Base-by-base conservation (phyloP, 1,140 invertebrate species). In the Rhagoletis zephyria region DNA sequence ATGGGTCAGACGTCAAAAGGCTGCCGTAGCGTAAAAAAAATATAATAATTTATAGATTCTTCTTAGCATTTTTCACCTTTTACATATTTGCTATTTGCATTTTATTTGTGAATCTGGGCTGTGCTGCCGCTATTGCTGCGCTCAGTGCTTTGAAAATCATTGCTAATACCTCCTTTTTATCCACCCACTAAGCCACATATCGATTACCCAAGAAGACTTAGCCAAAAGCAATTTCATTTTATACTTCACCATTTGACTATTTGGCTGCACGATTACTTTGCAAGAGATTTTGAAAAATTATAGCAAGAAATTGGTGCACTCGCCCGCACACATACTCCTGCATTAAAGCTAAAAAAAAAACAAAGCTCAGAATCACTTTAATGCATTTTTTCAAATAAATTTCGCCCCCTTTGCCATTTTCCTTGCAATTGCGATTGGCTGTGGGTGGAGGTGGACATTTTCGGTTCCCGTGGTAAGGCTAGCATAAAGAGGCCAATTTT, bases 151-250 rank as follows among this genome's bases (percentile, higher is more conserved):
- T 30, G 64, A 19, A 67, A 74, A 74, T 45, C 42, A 4, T 3
- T 74, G 67, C 14, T 74, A 74, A 74, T 45, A 48, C 67, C 42
- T 42, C 16, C 16, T 14, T 14, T 81, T 81, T 56, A 56, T 16
- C 74, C 74, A 81, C 67, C 16, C 42, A 6, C 56, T 81, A 81
- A 56, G 48, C 74, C 74, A 81, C 67, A 45, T 74, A 74, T 81
- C 74, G 19, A 81, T 81, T 81, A 48, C 67, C 30, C 67, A 45
- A 42, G 74, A 81, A 81, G 45, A 45, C 74, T 51, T 81, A 56
- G 48, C 74, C 74, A 81, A 81, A 51, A 70, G 45, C 56, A 81
- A 81, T 81, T 81, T 81, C 48, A 56, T 56, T 81, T n/a, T 14
- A 56, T 48, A 81, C 74, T 81, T 81, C 5, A 12, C 16, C 16